Percentiles rank a stretch among this genome's conserved stretches.
These are phyloP conservation scores for Nemotelus nigrinus DNA, from an alignment of 2,888 invertebrate genomes.

Conservation along the genomic window DNA sequence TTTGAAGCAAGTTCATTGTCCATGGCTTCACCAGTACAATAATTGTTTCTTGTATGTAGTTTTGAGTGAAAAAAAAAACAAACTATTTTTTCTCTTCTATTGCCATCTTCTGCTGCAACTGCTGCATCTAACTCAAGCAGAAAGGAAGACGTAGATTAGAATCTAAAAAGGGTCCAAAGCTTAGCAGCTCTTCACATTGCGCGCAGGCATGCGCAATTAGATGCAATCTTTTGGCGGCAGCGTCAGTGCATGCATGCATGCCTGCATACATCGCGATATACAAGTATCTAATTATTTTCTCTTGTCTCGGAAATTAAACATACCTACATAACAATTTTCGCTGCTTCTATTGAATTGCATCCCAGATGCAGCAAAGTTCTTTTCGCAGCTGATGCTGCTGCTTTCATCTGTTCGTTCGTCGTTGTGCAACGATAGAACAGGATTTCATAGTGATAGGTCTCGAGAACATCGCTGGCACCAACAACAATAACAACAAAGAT, in stretches of 20 bases:
- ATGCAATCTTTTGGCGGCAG: no score
- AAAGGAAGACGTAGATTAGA: background rate
- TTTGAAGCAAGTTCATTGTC: slow-evolving; percentile 29
- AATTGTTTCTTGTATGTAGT: slow-evolving; percentile 26
- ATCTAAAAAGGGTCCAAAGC: slow-evolving; percentile 14
- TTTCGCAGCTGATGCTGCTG: background rate
- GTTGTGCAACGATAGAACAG: background rate
- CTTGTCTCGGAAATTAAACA: slow-evolving; percentile 2
- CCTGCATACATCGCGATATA: background rate
- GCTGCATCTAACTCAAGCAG: no score
- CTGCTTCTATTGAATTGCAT: background rate
- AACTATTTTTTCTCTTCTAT: no score
- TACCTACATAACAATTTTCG: slow-evolving; percentile 13
- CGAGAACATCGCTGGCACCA: slow-evolving; percentile 14
- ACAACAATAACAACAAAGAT: background rate
- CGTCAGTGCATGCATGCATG: no score
- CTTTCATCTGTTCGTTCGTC: background rate
- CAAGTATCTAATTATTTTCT: slow-evolving; percentile 36
- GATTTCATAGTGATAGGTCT: slow-evolving; percentile 33
- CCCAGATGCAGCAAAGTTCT: no score
- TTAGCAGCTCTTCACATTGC: background rate
- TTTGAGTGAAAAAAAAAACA: background rate
- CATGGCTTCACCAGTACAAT: background rate
- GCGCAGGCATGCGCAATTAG: no score
- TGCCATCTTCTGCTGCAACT: no score